Percentiles rank a stretch among this genome's conserved stretches.
Conservation (phyloP, 2,113 vertebrate genomes). For the Emydocephalus ijimae region DNA sequence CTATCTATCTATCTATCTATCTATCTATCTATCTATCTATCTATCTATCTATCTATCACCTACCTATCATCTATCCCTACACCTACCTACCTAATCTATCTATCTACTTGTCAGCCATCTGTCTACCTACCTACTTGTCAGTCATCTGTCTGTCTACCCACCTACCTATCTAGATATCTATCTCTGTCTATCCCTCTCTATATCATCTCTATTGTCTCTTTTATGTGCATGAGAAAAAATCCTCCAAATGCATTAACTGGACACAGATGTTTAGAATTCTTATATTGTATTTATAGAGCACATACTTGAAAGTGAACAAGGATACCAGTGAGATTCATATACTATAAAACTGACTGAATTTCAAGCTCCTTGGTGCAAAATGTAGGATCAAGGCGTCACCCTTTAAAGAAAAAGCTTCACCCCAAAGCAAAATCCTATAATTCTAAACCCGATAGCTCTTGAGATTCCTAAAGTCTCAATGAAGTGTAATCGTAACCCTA, state of each 20-base stretch:
- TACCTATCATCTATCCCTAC: too few species aligned
- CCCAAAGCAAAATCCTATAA: background rate
- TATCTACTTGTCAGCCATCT: too few species aligned
- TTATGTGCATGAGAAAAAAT: background rate
- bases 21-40: too few species aligned
- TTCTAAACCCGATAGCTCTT: background rate
- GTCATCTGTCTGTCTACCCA: too few species aligned
- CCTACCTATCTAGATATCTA: background rate
- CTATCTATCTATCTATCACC: too few species aligned
- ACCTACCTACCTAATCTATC: too few species aligned
- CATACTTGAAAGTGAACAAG: background rate
- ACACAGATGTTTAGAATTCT: background rate
- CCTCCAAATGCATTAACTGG: background rate
- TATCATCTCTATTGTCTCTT: background rate
- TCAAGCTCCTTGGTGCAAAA: background rate
- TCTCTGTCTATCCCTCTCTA: too few species aligned
- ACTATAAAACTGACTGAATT: background rate
- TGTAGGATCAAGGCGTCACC: background rate
- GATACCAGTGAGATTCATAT: background rate
- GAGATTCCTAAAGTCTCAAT: background rate
- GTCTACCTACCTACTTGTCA: too few species aligned
- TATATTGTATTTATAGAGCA: background rate
- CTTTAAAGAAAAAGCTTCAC: background rate
- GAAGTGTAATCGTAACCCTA: background rate
- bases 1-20: too few species aligned